Conservation (phyloP, 2,888 invertebrate species). For the Drosophila kuntzei region DNA sequence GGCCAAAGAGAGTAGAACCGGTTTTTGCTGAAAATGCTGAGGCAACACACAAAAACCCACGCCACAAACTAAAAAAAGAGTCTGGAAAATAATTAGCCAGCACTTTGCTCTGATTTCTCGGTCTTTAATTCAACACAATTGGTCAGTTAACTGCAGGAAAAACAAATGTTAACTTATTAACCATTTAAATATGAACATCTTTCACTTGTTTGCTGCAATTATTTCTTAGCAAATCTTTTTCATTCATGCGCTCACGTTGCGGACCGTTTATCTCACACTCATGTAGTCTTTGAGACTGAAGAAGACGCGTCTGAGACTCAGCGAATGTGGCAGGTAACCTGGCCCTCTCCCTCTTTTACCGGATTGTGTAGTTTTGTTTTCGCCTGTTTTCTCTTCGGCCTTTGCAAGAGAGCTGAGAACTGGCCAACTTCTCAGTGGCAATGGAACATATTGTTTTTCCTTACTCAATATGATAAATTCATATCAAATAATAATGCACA, state of each 20-base stretch:
- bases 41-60: conserved; percentile 53
- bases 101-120: conserved; percentile 25
- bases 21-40: conserved; percentile 65
- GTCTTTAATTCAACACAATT: conserved; percentile 4
- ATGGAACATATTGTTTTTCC: not conserved
- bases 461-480: no score
- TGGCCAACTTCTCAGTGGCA: not conserved
- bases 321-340: conserved; percentile 33
- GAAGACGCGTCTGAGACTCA: conserved; percentile 45
- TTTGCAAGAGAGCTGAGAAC: conserved; percentile 19
- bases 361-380: conserved; percentile 26
- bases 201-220: conserved; percentile 16
- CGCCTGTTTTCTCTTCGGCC: conserved; percentile 39
- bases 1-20: conserved; percentile 57
- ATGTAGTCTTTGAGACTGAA: conserved; percentile 49
- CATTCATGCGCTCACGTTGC: conserved; percentile 42
- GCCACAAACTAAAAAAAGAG: conserved; percentile 45
- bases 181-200: conserved; percentile 5
- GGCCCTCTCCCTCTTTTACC: conserved; percentile 33
- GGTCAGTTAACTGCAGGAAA: not conserved
- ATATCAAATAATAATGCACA: no score
- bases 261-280: conserved; percentile 34
- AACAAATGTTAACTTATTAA: not conserved
- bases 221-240: conserved; percentile 15
- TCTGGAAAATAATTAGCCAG: conserved; percentile 47